phyloP scores from a whole-genome alignment of 2,113 vertebrate genomes.

The Megaceryle maxima region DNA sequence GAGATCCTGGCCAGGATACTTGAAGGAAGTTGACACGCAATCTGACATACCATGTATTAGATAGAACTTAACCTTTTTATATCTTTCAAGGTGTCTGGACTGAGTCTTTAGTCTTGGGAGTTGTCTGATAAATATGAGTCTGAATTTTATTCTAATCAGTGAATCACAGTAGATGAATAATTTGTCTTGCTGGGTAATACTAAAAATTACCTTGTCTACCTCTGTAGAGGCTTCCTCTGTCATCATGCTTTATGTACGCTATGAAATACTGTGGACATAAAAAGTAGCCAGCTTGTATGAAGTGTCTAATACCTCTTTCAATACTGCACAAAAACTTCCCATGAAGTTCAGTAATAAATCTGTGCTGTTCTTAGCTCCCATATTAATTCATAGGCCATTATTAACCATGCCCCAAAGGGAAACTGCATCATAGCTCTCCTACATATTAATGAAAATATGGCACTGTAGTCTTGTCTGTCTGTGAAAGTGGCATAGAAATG shows the following conservation, averaged over 20 bases:
- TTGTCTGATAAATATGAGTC: background rate
- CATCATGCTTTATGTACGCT: background rate
- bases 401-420: background rate
- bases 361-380: background rate
- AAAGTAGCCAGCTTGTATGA: background rate
- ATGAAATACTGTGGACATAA: background rate
- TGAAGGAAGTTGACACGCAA: background rate
- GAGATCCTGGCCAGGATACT: background rate
- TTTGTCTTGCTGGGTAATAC: background rate
- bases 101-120: background rate
- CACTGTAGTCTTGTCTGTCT: background rate
- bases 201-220: background rate
- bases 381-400: background rate
- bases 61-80: background rate
- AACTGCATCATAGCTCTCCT: background rate
- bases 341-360: background rate
- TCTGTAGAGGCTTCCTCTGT: background rate
- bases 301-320: background rate
- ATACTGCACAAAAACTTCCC: background rate
- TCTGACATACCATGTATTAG: background rate
- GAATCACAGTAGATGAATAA: conserved; percentile 27
- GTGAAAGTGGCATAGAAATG: background rate
- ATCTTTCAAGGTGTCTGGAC: background rate
- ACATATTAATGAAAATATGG: background rate
- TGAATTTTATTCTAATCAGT: conserved; percentile 11